Percentiles rank a stretch among this genome's conserved stretches.
Evolutionary conservation across 2,797 vertebrate genomes (phyloP).

Genomic region (Xerus rutilus): DNA sequence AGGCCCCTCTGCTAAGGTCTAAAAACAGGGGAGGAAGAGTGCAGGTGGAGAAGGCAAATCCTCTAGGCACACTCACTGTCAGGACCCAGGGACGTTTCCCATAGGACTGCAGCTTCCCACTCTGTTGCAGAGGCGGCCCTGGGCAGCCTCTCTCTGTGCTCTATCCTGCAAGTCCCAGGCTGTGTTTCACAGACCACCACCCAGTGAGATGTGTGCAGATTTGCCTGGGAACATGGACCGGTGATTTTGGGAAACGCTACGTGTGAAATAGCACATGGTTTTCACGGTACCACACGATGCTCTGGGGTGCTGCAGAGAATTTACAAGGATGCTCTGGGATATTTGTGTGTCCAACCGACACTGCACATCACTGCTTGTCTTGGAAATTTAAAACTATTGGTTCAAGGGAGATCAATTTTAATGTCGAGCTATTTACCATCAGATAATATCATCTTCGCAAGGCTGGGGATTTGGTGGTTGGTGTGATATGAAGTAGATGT

Average conservation of each 20-base stretch:
- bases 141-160: neutral
- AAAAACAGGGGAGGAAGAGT: constrained; percentile 33
- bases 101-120: neutral
- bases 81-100: neutral
- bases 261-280: neutral
- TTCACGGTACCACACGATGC: too few species aligned
- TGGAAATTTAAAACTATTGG: neutral
- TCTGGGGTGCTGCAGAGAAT: neutral
- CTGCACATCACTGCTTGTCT: neutral
- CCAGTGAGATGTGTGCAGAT: neutral
- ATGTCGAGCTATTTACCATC: neutral
- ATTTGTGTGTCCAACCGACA: neutral
- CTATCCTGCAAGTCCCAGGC: neutral
- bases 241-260: neutral
- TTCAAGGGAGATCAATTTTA: neutral
- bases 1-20: constrained; percentile 50
- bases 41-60: constrained; percentile 43
- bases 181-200: neutral
- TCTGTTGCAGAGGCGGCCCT: neutral
- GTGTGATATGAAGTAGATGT: neutral
- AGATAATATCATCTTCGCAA: neutral
- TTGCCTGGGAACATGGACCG: neutral
- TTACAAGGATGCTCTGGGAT: neutral
- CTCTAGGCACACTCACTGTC: neutral
- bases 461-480: neutral